These are phyloP conservation scores for Cliona cf. orientalis DNA, from an alignment of 37 sponge, comb jelly and placozoan species.

Conservation along the genomic window DNA sequence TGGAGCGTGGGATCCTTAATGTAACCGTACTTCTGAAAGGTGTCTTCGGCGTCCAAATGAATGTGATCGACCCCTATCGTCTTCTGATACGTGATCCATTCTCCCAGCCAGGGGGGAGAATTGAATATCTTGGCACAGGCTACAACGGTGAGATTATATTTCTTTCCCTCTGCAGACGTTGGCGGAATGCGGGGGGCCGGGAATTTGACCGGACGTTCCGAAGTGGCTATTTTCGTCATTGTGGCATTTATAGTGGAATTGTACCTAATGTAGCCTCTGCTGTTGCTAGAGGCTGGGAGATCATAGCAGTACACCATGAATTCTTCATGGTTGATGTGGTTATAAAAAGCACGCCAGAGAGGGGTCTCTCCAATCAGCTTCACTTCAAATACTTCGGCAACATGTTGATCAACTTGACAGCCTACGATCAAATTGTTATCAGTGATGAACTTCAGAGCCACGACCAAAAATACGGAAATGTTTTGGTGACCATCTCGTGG, in stretches of 20 bases:
- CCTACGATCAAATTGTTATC: constrained; percentile 22
- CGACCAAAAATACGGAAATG: constrained; percentile 24
- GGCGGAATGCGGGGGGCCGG: constrained; percentile 2
- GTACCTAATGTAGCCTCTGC: constrained; percentile 9
- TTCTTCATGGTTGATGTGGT: constrained; percentile 21
- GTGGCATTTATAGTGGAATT: background rate
- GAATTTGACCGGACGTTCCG: background rate
- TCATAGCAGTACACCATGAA: constrained; percentile 26
- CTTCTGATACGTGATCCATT: constrained; percentile 22
- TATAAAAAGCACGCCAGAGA: constrained; percentile 16
- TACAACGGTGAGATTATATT: constrained; percentile 17
- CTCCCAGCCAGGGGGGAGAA: constrained; percentile 11
- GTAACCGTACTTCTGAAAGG: background rate
- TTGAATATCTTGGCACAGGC: constrained; percentile 19
- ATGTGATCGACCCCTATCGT: constrained; percentile 25
- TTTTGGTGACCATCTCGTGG: constrained; percentile 13
- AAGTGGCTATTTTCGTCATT: too few species aligned
- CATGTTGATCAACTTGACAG: constrained; percentile 10
- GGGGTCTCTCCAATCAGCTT: constrained; percentile 28
- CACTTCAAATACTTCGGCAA: background rate
- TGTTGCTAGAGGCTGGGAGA: constrained; percentile 5
- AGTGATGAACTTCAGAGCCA: background rate
- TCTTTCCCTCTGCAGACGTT: background rate
- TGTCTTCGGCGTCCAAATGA: constrained; percentile 8
- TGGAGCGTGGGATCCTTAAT: background rate